Conservation (phyloP, 1,140 invertebrate species). For the Saccostrea glomerata region DNA sequence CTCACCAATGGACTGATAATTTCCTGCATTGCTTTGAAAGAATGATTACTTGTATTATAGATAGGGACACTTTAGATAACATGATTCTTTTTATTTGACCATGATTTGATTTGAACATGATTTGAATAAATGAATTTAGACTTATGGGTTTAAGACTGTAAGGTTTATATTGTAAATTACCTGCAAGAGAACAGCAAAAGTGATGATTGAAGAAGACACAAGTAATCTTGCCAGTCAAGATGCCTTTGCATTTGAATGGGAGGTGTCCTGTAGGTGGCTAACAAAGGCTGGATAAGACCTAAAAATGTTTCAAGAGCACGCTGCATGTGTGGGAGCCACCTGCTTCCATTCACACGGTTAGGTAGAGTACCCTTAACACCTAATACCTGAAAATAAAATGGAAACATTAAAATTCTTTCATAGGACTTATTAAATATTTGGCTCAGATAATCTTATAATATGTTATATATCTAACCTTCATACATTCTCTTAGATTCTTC, state of each 20-base stretch:
- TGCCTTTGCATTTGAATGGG: slow-evolving; percentile 17
- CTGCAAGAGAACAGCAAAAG: slow-evolving; percentile 42
- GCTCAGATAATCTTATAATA: neutral
- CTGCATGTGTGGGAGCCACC: slow-evolving; percentile 37
- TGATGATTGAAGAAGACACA: neutral
- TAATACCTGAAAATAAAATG: slow-evolving; percentile 2
- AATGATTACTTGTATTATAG: neutral
- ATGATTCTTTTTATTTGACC: neutral
- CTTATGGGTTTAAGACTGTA: neutral
- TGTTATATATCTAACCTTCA: slow-evolving; percentile 5
- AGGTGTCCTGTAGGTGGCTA: slow-evolving; percentile 20
- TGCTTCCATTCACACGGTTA: slow-evolving; percentile 12
- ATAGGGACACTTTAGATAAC: neutral
- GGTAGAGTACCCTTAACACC: slow-evolving; percentile 12
- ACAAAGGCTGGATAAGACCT: slow-evolving; percentile 30
- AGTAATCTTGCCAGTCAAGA: slow-evolving; percentile 31
- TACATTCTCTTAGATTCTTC: slow-evolving; percentile 23
- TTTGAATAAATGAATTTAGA: neutral
- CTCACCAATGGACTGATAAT: slow-evolving; percentile 3
- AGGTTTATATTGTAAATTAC: neutral
- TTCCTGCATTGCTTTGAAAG: neutral
- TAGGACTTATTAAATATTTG: neutral
- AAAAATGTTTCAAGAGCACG: slow-evolving; percentile 19
- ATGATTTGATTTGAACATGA: too few relatives aligned
- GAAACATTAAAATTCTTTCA: neutral